Percentiles rank a stretch among this genome's conserved stretches.
Conservation (phyloP, 2,888 invertebrate species). For the Baronia brevicornis region DNA sequence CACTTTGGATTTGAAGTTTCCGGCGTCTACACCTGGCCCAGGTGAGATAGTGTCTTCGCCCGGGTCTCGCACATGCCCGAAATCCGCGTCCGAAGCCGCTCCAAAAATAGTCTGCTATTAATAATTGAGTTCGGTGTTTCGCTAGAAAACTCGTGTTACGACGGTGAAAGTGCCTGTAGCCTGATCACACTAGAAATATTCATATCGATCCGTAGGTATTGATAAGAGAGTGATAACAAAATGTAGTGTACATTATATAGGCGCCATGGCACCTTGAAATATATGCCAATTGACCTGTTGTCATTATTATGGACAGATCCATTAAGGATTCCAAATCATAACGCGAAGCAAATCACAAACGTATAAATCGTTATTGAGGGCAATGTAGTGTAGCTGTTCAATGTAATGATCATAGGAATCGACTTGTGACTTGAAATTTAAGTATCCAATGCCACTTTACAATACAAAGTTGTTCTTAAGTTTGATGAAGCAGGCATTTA, state of each 20-base stretch:
- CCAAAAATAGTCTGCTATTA: constrained; percentile 76
- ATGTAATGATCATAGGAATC: constrained; percentile 22
- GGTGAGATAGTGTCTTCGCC: constrained; percentile 82
- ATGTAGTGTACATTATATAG: constrained; percentile 17
- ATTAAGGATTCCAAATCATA: constrained; percentile 39
- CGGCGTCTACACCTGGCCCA: constrained; percentile 98
- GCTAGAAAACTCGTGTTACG: constrained; percentile 75
- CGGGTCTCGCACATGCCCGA: constrained; percentile 74
- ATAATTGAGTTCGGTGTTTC: constrained; percentile 76
- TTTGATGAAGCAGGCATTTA: no score
- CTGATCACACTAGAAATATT: constrained; percentile 60
- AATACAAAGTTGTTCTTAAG: no score
- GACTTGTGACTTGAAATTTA: constrained; percentile 21
- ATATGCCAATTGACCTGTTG: constrained; percentile 30
- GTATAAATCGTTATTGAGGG: constrained; percentile 31
- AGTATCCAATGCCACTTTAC: no score
- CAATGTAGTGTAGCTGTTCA: constrained; percentile 30
- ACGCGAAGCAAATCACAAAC: constrained; percentile 31
- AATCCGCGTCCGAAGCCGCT: constrained; percentile 72
- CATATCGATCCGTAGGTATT: constrained; percentile 60
- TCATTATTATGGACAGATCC: constrained; percentile 42
- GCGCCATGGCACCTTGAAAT: constrained; percentile 22
- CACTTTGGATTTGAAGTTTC: constrained; percentile 99
- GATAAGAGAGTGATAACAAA: constrained; percentile 40
- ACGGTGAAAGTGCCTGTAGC: constrained; percentile 81